phyloP scores from a whole-genome alignment of 2,888 invertebrate genomes.

The Lasioglossum figueresi region DNA sequence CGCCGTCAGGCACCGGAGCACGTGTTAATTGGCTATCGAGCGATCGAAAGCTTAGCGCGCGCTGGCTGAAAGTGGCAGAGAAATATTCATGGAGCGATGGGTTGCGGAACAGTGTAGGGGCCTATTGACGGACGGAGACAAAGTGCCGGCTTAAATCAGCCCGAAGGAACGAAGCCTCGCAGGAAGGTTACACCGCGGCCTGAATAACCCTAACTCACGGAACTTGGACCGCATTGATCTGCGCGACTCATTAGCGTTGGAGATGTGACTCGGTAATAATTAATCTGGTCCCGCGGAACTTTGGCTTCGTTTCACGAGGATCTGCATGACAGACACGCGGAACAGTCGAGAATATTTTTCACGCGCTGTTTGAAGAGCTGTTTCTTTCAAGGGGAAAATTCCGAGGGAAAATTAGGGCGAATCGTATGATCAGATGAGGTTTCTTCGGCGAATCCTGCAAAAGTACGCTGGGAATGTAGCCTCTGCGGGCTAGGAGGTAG shows the following conservation, averaged over 20 bases:
- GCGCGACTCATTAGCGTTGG: conserved; percentile 25
- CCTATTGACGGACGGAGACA: conserved; percentile 28
- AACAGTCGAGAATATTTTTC: not conserved
- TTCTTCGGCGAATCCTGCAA: not conserved
- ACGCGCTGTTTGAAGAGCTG: not conserved
- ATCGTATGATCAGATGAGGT: not conserved
- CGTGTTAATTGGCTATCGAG: conserved; percentile 7
- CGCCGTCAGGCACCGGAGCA: not conserved
- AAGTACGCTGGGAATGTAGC: not conserved
- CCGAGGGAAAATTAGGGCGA: not conserved
- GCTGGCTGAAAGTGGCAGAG: not conserved
- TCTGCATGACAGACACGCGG: not conserved
- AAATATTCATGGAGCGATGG: conserved; percentile 10
- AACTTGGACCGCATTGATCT: conserved; percentile 30
- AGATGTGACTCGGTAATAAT: conserved; percentile 24
- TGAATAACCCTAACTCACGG: conserved; percentile 9
- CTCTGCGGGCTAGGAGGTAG: not conserved
- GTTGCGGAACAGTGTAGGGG: not conserved
- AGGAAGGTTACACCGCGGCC: not conserved
- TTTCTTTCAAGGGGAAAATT: not conserved
- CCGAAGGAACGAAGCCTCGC: conserved; percentile 10
- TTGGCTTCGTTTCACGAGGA: not conserved
- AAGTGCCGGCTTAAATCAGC: conserved; percentile 30
- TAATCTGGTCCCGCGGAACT: conserved; percentile 27
- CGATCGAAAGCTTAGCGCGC: not conserved